Evolutionary conservation across 1,140 invertebrate species (phyloP).

Genomic region (Chironomus striatipennis): DNA sequence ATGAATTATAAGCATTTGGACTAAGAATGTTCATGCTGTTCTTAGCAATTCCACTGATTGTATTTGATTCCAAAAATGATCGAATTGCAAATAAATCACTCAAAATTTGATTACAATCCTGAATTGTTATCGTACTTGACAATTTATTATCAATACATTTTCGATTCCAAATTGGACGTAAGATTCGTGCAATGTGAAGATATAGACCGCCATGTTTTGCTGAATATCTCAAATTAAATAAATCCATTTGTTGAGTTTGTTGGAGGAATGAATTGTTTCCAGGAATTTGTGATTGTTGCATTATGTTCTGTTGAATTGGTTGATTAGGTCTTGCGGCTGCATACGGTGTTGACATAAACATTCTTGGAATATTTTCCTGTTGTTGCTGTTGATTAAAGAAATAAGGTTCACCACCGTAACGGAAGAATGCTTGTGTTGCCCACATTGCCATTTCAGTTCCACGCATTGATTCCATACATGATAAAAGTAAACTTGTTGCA

Average conservation of each 20-base stretch:
- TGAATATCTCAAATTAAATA: constrained; percentile 34
- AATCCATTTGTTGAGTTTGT: constrained; percentile 33
- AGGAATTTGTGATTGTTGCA: constrained; percentile 25
- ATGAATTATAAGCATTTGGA: constrained; percentile 27
- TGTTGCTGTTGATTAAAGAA: constrained; percentile 24
- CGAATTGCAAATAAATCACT: constrained; percentile 43
- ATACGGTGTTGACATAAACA: constrained; percentile 39
- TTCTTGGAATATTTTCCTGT: constrained; percentile 27
- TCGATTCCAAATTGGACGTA: constrained; percentile 72
- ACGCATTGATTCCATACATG: constrained; percentile 59
- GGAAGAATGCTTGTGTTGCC: constrained; percentile 85
- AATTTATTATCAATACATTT: constrained; percentile 49
- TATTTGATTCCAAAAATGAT: constrained; percentile 41
- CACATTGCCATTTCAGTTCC: constrained; percentile 71
- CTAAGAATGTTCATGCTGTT: constrained; percentile 30
- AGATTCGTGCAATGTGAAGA: constrained; percentile 76
- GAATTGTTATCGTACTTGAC: constrained; percentile 42
- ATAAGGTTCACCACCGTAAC: constrained; percentile 74
- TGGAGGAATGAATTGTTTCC: constrained; percentile 28
- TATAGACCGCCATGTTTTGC: constrained; percentile 91
- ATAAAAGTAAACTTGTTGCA: constrained; percentile 76
- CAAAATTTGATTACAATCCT: constrained; percentile 43
- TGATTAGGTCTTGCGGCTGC: constrained; percentile 25
- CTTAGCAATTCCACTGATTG: constrained; percentile 30
- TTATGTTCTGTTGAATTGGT: constrained; percentile 16